Base-by-base conservation (phyloP, 2,113 vertebrate genomes). In the Etia nguti region DNA sequence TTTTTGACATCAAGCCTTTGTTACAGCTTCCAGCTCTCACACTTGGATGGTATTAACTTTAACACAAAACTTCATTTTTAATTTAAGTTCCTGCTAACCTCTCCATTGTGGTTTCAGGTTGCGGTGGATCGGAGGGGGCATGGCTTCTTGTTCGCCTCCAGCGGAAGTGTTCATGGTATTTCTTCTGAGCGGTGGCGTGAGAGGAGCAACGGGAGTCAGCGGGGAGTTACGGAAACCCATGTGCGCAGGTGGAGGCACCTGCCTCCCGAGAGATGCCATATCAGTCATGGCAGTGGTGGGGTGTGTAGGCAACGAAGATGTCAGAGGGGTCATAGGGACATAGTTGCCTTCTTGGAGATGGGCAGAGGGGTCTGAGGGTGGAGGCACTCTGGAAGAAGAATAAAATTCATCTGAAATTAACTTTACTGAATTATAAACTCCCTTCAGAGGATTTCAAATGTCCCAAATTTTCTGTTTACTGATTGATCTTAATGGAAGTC, bases 81-180 rank as follows among this genome's bases (percentile, higher is more conserved):
- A 70, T 70, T 26, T 29, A 1, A 50, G 34, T 9, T 80, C n/a
- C 38, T 10, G 10, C 82, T 13, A n/a, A 88, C 92, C 93, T 89
- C 80, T 90, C 10, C 82, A 68, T 4, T 92, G 94, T 5, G 95
- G 95, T 34, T 95, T 95, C 60, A 95, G 92, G 89, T 95, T 92
- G 65, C 95, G 94, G 75, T 92, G 94, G 55, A 95, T 84, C 0
- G 95, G 95, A 5, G 95, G 95, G 1, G 94, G 95, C 83, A 6
- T 5, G 16, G 81, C 68, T 12, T 84, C 62, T 1, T n/a, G 38
- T 79, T 90, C 62, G 1, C 8, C 13, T 4, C 81, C 92, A 1
- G 34, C 20, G 0, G 7, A 15, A 6, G 48, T 1, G n/a, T 16
- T 85, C 4, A 50, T 10, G 16, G 86, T 80, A 18, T 52, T 86